Evolutionary conservation across 2,113 vertebrate genomes (phyloP).

Genomic region (Alouatta palliata): DNA sequence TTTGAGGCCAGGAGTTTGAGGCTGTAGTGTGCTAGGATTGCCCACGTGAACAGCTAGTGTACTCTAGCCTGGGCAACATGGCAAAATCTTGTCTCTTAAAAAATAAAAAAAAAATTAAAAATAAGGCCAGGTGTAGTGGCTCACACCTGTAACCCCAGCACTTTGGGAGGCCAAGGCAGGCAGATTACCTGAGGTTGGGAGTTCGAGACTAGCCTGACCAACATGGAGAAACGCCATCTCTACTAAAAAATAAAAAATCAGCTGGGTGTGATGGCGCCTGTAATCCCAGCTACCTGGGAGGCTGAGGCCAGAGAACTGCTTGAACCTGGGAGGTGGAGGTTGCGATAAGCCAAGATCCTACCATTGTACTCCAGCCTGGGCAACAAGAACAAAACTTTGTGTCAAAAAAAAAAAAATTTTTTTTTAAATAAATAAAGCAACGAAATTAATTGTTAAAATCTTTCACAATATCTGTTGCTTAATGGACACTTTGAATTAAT

Average conservation of each 20-base stretch:
- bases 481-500: constrained; percentile 11
- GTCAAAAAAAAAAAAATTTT: too few species aligned
- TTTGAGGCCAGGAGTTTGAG: not conserved
- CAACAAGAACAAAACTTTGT: too few species aligned
- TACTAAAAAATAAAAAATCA: not conserved
- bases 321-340: too few species aligned
- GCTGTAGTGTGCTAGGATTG: not conserved
- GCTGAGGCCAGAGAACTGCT: too few species aligned
- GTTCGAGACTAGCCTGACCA: too few species aligned
- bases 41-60: not conserved
- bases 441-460: not conserved
- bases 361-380: too few species aligned
- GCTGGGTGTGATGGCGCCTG: too few species aligned
- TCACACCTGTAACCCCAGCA: too few species aligned
- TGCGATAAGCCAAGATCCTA: too few species aligned
- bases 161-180: too few species aligned
- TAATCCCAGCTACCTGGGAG: too few species aligned
- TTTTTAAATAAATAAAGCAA: not conserved
- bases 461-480: not conserved
- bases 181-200: too few species aligned
- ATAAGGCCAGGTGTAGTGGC: not conserved
- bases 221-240: not conserved
- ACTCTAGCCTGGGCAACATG: not conserved
- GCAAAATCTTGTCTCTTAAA: not conserved
- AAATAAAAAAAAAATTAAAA: not conserved